A percentile compares a stretch with the other conserved stretches of the same genome.
Conservation (phyloP, 92 coral and sea anemone genomes). For the Umimayanthus kanabou region DNA sequence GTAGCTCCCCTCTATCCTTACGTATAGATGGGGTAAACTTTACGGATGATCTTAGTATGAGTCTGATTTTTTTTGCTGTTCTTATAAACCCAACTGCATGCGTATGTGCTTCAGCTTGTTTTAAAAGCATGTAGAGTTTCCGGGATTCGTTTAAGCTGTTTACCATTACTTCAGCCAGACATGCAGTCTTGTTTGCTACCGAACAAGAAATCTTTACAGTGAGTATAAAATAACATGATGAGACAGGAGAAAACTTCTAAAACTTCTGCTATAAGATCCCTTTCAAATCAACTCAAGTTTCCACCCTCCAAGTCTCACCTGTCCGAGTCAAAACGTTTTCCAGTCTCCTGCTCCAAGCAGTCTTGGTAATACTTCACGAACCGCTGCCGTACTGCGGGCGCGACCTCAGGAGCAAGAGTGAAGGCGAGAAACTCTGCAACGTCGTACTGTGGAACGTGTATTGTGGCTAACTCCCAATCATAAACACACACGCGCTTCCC, state of each 20-base stretch:
- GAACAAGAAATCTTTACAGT: too few relatives aligned
- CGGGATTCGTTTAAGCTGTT: too few relatives aligned
- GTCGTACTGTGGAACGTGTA: slow-evolving; percentile 69
- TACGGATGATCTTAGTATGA: too few relatives aligned
- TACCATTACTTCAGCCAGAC: neutral
- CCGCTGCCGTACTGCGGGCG: slow-evolving; percentile 42
- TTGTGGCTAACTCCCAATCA: slow-evolving; percentile 69
- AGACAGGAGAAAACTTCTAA: neutral
- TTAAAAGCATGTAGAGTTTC: too few relatives aligned
- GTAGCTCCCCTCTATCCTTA: too few relatives aligned
- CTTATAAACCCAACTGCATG: too few relatives aligned
- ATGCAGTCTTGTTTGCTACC: neutral
- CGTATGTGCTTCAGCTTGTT: too few relatives aligned
- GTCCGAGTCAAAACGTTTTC: slow-evolving; percentile 46
- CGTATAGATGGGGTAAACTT: too few relatives aligned
- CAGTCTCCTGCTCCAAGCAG: slow-evolving; percentile 47
- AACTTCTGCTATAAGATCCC: neutral
- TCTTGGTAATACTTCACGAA: slow-evolving; percentile 52
- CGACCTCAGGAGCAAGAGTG: slow-evolving; percentile 53
- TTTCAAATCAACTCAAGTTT: neutral
- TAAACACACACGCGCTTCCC: slow-evolving; percentile 44
- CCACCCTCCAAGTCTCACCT: neutral
- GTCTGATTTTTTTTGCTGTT: too few relatives aligned
- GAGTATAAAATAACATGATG: too few relatives aligned
- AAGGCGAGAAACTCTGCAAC: slow-evolving; percentile 69